These are phyloP conservation scores for Druon quercuslanigerum DNA, from an alignment of 1,140 invertebrate species.

Conservation along the genomic window DNA sequence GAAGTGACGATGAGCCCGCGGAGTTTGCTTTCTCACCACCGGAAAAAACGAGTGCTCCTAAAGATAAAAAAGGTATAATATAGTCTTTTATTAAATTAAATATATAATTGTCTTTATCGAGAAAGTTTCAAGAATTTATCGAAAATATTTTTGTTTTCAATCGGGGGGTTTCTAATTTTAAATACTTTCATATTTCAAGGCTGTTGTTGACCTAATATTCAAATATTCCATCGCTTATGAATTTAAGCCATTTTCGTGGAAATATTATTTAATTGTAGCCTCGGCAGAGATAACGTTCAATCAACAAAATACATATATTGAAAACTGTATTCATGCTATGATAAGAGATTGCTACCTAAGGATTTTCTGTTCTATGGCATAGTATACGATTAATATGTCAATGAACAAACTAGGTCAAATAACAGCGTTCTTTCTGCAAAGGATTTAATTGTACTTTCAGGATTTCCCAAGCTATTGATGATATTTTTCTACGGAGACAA, in stretches of 20 bases:
- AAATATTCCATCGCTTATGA: neutral
- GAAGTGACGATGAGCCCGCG: constrained; percentile 37
- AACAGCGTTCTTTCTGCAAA: too few species aligned
- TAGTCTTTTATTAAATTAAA: neutral
- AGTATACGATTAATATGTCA: neutral
- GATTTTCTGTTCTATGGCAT: too few species aligned
- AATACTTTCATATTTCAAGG: neutral
- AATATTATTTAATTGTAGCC: neutral
- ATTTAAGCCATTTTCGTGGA: neutral
- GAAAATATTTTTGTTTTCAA: neutral
- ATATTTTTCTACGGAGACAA: too few species aligned
- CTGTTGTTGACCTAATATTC: neutral
- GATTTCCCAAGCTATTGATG: too few species aligned
- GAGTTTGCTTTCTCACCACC: constrained; percentile 60
- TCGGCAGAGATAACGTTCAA: too few species aligned
- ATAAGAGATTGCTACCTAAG: too few species aligned
- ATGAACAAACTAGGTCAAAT: too few species aligned
- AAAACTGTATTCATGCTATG: too few species aligned
- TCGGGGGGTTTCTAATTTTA: neutral
- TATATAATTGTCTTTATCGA: neutral
- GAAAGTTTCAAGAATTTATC: neutral
- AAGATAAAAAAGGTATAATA: neutral
- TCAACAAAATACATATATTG: neutral
- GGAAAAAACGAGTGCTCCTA: constrained; percentile 38
- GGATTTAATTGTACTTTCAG: too few species aligned